These are phyloP conservation scores for Numenius arquata DNA, from an alignment of 2,113 vertebrate genomes.

Conservation along the genomic window DNA sequence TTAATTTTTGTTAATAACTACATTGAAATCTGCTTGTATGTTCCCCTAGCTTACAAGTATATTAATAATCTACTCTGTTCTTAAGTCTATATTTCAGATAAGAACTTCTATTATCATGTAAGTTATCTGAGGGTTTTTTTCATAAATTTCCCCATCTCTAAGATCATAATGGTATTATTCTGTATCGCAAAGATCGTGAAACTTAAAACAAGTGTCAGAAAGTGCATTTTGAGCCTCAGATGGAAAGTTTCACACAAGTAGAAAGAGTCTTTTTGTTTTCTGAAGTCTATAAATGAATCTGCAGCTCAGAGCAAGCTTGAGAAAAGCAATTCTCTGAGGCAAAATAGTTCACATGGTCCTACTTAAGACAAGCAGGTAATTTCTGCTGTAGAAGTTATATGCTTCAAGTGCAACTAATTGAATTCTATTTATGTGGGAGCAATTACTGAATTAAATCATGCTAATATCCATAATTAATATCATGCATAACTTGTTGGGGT, in stretches of 20 bases:
- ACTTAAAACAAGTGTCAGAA: background rate
- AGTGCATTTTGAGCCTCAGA: background rate
- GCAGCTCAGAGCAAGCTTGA: background rate
- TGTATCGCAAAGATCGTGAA: background rate
- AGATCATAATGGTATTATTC: background rate
- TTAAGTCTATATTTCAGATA: background rate
- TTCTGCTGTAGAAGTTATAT: background rate
- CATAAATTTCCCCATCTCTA: background rate
- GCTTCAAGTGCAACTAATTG: background rate
- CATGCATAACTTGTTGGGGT: background rate
- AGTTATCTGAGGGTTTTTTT: background rate
- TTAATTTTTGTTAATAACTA: background rate
- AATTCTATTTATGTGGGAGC: background rate
- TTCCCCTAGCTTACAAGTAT: background rate
- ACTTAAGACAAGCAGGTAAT: background rate
- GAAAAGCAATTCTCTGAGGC: background rate
- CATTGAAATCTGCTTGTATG: background rate
- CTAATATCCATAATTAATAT: background rate
- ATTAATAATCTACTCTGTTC: background rate
- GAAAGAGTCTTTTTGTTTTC: background rate
- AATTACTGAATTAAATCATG: background rate
- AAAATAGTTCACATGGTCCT: background rate
- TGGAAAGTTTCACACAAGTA: background rate
- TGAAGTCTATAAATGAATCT: background rate
- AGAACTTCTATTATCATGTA: background rate